Evolutionary conservation across 2,113 vertebrate genomes (phyloP).

Genomic region (Hylia prasina): DNA sequence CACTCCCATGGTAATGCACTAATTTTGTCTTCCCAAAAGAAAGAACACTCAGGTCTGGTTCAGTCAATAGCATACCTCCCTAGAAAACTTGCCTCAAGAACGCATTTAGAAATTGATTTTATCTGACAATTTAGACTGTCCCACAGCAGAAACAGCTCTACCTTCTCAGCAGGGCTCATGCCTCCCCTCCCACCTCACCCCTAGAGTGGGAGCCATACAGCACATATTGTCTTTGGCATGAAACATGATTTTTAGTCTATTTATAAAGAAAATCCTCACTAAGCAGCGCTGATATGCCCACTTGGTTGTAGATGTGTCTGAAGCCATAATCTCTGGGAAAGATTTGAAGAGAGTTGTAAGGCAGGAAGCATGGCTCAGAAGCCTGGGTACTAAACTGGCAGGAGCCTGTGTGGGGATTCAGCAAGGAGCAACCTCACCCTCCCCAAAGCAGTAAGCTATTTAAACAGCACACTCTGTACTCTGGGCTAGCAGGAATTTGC

Average conservation of each 20-base stretch:
- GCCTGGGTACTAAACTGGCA: not conserved
- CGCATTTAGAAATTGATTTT: not conserved
- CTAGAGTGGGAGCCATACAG: not conserved
- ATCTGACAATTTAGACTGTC: not conserved
- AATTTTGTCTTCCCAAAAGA: not conserved
- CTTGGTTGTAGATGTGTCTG: not conserved
- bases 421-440: not conserved
- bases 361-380: not conserved
- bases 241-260: not conserved
- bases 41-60: not conserved
- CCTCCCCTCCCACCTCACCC: too few species aligned
- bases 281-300: not conserved
- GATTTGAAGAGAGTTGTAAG: not conserved
- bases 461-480: conserved; percentile 23
- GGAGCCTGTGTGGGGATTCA: not conserved
- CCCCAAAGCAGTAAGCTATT: not conserved
- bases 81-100: not conserved
- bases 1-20: not conserved
- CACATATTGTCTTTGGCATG: not conserved
- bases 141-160: not conserved
- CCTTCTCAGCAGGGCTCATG: not conserved
- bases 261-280: not conserved
- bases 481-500: not conserved
- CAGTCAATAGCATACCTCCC: not conserved
- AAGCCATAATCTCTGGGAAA: not conserved